Evolutionary conservation across 2,113 vertebrate genomes (phyloP).

Genomic region (Dolichotis patagonum): DNA sequence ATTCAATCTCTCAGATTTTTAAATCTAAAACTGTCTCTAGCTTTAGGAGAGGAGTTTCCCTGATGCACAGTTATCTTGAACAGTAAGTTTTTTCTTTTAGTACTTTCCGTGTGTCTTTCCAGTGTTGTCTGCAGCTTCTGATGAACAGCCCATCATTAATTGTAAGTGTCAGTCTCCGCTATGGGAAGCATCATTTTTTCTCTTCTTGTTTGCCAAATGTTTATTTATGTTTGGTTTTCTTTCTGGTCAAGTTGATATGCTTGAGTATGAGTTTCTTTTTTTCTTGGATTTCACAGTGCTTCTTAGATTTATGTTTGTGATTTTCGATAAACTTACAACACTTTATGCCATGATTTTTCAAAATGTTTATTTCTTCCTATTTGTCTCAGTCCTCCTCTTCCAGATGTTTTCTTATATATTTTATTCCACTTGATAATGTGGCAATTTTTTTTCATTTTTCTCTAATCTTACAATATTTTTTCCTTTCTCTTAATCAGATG

Average conservation of each 20-base stretch:
- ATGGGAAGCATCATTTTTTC: not conserved
- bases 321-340: not conserved
- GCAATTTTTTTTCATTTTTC: not conserved
- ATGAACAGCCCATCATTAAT: not conserved
- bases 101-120: not conserved
- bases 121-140: not conserved
- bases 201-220: not conserved
- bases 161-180: not conserved
- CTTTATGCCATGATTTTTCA: not conserved
- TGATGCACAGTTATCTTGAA: not conserved
- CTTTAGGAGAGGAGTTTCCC: not conserved
- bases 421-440: not conserved
- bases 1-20: constrained; percentile 3
- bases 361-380: not conserved
- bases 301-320: not conserved
- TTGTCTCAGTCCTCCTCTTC: not conserved
- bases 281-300: not conserved
- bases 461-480: not conserved
- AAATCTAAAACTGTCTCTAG: not conserved
- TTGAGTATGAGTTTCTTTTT: not conserved
- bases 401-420: not conserved
- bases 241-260: not conserved
- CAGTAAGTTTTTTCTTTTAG: not conserved
- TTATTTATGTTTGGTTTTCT: not conserved
- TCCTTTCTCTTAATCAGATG: not conserved